A percentile compares a stretch with the other conserved stretches of the same genome.
These are phyloP conservation scores for Zapornia atra DNA, from an alignment of 2,113 vertebrate species.

Conservation along the genomic window DNA sequence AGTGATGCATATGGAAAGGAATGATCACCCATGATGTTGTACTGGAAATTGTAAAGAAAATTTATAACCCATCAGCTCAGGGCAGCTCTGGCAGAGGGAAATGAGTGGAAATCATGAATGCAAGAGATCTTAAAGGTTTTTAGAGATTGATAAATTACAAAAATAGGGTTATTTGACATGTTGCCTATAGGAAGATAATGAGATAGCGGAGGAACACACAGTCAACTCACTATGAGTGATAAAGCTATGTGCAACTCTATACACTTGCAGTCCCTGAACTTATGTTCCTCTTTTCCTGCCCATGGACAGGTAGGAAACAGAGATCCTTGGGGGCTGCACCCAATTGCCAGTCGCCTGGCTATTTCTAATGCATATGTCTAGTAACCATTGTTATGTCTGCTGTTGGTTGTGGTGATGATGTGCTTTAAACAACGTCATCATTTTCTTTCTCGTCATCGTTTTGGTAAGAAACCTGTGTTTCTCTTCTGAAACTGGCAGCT, in stretches of 20 bases:
- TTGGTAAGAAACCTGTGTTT: not conserved
- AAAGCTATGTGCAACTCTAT: no score
- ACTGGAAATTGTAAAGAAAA: not conserved
- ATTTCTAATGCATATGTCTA: not conserved
- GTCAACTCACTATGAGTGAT: no score
- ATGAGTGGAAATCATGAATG: not conserved
- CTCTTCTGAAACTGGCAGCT: not conserved
- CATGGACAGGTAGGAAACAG: not conserved
- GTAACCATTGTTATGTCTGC: not conserved
- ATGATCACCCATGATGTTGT: not conserved
- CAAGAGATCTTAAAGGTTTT: not conserved
- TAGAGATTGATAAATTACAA: not conserved
- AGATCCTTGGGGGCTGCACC: not conserved
- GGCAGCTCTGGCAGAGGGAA: not conserved
- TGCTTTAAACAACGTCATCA: no score
- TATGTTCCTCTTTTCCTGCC: not conserved
- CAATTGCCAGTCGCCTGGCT: not conserved
- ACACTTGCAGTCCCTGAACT: no score
- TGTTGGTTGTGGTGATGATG: not conserved
- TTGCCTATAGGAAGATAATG: no score
- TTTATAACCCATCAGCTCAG: not conserved
- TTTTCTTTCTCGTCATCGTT: not conserved
- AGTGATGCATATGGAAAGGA: not conserved
- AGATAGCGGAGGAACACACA: no score
- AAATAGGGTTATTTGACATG: not conserved